Base-by-base conservation (phyloP, 2,113 vertebrate genomes). In the Ammodytes dubius region DNA sequence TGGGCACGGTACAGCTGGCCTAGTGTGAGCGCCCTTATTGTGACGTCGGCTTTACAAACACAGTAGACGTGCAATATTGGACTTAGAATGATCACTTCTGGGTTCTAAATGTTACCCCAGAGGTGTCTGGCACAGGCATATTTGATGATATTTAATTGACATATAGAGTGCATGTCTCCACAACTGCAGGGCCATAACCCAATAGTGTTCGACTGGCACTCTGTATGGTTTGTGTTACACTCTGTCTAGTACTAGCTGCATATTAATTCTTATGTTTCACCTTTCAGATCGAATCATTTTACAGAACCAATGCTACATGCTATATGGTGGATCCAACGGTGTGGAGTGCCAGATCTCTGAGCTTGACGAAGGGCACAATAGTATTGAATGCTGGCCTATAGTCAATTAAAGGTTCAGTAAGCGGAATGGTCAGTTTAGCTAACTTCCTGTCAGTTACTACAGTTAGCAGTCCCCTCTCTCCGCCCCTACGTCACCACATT, bases 181-280 rank as follows among this genome's bases (percentile, higher is more conserved):
- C 85, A 84, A 76, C 80, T 71, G 82, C 67, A 81, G 75, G 66
- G 58, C 53, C 45, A 83, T 91, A 91, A 91, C 87, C 68, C 82
- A 80, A 92, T 90, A 82, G 64, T 63, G 75, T 76, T 70, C 77
- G 74, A 87, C 70, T 60, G 73, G 75, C 68, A 70, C 76, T 82
- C 77, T 67, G 50, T 91, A 88, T 87, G 89, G 27, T 27, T 92
- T 88, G 82, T 84, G 74, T 91, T 92, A 88, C 88, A 88, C 74
- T 83, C 83, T 67, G 90, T 90, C 90, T 85, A 75, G 78, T 91
- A 88, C 91, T 92, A 93, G 91, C 87, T 81, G 60, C 79, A 89
- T 92, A 88, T 87, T 53, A 81, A 90, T 79, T 85, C 73, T 86
- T 52, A 70, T 82, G 69, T 88, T 86, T 81, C 70, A 84, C 74